Evolutionary conservation across 53 echinoderm and acorn worm genomes (phyloP), one percentile per base, ranked within the genome.

Genomic region (Pentamera pediparva): DNA sequence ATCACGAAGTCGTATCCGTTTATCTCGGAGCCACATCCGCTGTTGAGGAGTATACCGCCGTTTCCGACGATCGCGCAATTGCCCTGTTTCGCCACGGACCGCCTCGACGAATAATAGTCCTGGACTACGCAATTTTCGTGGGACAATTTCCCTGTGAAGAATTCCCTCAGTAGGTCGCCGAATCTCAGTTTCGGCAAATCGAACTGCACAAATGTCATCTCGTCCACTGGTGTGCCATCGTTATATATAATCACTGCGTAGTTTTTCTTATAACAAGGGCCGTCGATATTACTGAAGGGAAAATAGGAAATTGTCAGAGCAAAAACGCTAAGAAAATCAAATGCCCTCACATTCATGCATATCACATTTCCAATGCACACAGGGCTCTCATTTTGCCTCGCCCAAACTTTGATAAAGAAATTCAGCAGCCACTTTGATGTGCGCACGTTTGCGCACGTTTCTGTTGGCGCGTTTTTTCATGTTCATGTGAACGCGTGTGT

Each of bases 191-290:
- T 53, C 53, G 73, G 73, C 20, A 72, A 54, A 32, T 53, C 52
- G 10, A 36, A 33, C 20, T 72, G 73, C 5, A 53, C 52, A 27
- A 72, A 72, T 6, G 33, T 22, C 73, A 72, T 72, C 5, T 72
- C 55, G 19, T 54, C 53, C n/a, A 37, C 52, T 8, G 55, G 21
- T 35, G 38, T 34, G 49, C 37, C 52, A 53, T 72, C 73, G 8
- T 48, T 72, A 54, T 72, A 72, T 13, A 72, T 53, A 52, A 72
- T 53, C 19, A 72, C 73, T 20, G 73, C 73, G n/a, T 72, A 72
- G 55, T 72, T 72, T 54, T 72, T 72, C 19, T 72, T 72, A 36
- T 53, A 72, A 36, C 73, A 72, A 9, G 73, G 52, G 35, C 73
- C 73, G 13, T 72, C 54, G 4, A 54, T 50, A 35, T 51, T 35